Evolutionary conservation across 2,888 invertebrate species (phyloP).

Genomic region (Sphaerophoria taeniata): DNA sequence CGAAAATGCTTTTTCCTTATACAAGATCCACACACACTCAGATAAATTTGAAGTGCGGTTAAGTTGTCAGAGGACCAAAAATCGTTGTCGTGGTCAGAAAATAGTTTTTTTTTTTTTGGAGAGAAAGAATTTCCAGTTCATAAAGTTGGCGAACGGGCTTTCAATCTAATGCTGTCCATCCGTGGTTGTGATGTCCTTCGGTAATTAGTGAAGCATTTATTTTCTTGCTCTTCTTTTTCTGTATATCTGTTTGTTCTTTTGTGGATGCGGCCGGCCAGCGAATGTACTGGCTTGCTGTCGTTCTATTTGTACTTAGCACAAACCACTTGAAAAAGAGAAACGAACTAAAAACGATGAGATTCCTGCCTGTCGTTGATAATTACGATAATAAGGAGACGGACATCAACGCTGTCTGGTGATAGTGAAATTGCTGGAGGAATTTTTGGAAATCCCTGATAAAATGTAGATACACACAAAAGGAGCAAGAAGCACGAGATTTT

Average conservation of each 20-base stretch:
- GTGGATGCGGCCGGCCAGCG: no score
- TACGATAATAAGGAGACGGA: conserved; percentile 45
- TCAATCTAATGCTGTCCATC: conserved; percentile 35
- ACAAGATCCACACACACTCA: background rate
- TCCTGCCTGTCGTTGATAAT: conserved; percentile 14
- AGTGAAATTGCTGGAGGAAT: conserved; percentile 16
- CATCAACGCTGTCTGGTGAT: conserved; percentile 16
- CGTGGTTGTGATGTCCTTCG: conserved; percentile 51
- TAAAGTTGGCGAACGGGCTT: conserved; percentile 50
- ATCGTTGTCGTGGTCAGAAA: conserved; percentile 37
- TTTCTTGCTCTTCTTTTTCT: conserved; percentile 45
- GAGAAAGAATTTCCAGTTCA: conserved; percentile 67
- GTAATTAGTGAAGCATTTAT: conserved; percentile 72
- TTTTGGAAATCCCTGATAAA: conserved; percentile 27
- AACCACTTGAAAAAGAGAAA: conserved; percentile 15
- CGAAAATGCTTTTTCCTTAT: background rate
- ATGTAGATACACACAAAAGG: background rate
- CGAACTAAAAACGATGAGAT: conserved; percentile 30
- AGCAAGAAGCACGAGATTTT: conserved; percentile 14
- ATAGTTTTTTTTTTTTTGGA: conserved; percentile 48
- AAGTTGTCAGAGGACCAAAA: conserved; percentile 55
- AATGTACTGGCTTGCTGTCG: background rate
- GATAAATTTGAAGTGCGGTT: conserved; percentile 43
- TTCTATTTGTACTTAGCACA: conserved; percentile 17
- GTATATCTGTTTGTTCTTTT: background rate